Base-by-base conservation (phyloP, 2,888 invertebrate species). In the Lasius fuliginosus region DNA sequence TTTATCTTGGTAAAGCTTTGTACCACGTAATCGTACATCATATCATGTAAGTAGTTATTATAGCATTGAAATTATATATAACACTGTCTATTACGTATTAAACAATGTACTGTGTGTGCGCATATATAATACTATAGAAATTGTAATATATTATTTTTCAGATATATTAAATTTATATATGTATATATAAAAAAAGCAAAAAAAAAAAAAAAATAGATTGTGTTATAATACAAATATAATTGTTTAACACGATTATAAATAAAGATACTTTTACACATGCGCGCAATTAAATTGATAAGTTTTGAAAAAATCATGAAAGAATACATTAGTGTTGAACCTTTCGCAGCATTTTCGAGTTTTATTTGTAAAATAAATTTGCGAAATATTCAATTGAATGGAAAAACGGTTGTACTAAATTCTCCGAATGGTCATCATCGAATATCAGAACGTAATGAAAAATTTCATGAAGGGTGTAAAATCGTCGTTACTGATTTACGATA, bases 401-500 rank as follows among this genome's bases (percentile, higher is more conserved):
- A 58, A 74, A 40, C n/a, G 3, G 15, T n/a, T 42, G 15, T 4
- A 23, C 0, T 56, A 56, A 71, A 56, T 42, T 46, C n/a, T 23
- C 23, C 46, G 3, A 30, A 2, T 8, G n/a, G 3, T 62, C 12
- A n/a, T 73, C 23, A 9, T 46, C 23, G 23, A 58, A n/a, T 27
- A 27, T 3, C 23, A 46, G 27, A 46, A 30, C 9, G 64, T 46
- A 75, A 75, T 46, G 9, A 40, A 40, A 27, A 23, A 9, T 62
- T 42, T 62, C n/a, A 30, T 4, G 30, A 73, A 74, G 30, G 30
- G 11, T 33, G 23, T 64, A 75, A 75, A 64, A 64, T 30, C 5
- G 64, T 75, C 46, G 46, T 75, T 64, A 46, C n/a, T n/a, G 11
- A 75, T 46, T 33, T 75, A 75, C 12, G 64, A 30, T 46, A 49